phyloP scores from a whole-genome alignment of 2,113 vertebrate genomes.

The Aegotheles bennettii region DNA sequence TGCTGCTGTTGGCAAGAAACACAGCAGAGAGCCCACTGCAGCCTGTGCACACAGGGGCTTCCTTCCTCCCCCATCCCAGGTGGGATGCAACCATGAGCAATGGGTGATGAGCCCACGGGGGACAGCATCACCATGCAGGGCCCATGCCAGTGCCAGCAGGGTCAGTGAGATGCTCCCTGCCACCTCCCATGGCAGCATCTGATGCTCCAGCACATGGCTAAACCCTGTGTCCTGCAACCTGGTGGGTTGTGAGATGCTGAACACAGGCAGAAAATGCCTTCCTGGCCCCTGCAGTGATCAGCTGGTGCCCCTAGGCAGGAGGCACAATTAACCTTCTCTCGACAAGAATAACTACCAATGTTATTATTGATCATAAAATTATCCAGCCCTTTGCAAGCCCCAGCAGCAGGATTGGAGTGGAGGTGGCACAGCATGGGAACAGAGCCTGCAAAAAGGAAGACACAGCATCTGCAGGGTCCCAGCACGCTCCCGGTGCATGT shows the following conservation, averaged over 20 bases:
- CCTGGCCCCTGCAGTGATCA: conserved; percentile 35
- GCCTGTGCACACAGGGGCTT: not conserved
- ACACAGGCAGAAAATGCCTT: not conserved
- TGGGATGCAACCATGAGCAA: no score
- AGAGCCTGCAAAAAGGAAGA: not conserved
- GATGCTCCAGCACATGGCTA: conserved; percentile 5
- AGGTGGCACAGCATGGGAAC: not conserved
- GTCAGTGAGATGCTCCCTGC: not conserved
- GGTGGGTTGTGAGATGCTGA: not conserved
- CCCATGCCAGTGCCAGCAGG: accelerated
- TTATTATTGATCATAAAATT: conserved; percentile 48
- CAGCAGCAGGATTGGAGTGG: not conserved
- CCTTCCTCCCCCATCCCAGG: not conserved
- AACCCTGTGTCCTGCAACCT: not conserved
- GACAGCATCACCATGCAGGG: accelerated
- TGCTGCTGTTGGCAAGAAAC: no score
- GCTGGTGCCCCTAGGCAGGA: conserved; percentile 51
- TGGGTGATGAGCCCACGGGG: not conserved
- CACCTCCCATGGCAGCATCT: not conserved
- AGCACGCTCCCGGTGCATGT: not conserved
- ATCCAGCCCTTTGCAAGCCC: not conserved
- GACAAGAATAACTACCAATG: conserved; percentile 53
- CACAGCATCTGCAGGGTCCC: not conserved
- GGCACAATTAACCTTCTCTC: conserved; percentile 65
- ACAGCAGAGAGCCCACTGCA: no score